Conservation (phyloP, 64 coral and sea anemone species). For the Montipora sp. region DNA sequence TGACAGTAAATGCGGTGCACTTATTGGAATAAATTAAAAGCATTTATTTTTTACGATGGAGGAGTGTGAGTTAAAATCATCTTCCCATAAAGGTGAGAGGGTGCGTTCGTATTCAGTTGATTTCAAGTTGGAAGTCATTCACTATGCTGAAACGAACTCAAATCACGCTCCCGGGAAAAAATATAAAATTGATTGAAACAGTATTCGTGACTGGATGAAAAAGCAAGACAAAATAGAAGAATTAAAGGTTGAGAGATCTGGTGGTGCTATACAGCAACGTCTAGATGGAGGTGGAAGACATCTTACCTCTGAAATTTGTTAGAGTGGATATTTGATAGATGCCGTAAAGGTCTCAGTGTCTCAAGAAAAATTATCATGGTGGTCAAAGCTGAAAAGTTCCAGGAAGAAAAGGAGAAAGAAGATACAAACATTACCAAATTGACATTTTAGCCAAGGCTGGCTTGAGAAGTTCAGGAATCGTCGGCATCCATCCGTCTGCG, state of each 20-base stretch:
- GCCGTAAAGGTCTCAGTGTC: constrained; percentile 13
- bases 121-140: constrained; percentile 64
- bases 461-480: constrained; percentile 43
- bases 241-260: too few species aligned
- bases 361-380: constrained; percentile 30
- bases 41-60: constrained; percentile 1
- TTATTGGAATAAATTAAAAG: neutral
- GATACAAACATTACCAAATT: too few species aligned
- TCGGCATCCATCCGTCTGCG: too few species aligned
- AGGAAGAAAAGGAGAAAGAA: too few species aligned
- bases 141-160: constrained; percentile 43
- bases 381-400: constrained; percentile 2
- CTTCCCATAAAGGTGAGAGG: constrained; percentile 50
- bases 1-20: too few species aligned
- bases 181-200: constrained; percentile 48
- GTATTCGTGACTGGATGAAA: constrained; percentile 49
- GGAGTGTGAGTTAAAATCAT: constrained; percentile 34
- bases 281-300: too few species aligned
- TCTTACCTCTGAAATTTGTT: constrained; percentile 11
- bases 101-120: constrained; percentile 26
- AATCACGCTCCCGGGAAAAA: constrained; percentile 38
- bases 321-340: constrained; percentile 26
- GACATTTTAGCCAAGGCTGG: constrained; percentile 35
- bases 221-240: neutral
- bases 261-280: too few species aligned